Evolutionary conservation across 2,888 invertebrate species (phyloP).

Genomic region (Cataglyphis cursor): DNA sequence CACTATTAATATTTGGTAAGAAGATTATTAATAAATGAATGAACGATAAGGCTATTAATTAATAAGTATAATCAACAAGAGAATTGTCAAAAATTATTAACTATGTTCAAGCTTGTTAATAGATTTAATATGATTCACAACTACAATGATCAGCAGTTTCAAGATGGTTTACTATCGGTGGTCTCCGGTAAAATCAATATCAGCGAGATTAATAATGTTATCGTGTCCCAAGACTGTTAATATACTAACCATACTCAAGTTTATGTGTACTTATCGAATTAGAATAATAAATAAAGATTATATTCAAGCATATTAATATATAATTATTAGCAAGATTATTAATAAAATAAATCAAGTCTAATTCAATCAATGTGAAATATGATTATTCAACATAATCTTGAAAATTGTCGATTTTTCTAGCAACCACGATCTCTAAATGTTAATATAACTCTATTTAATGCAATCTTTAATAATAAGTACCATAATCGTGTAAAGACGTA

Average conservation of each 20-base stretch:
- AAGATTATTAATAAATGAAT: background rate
- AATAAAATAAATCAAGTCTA: slow-evolving; percentile 11
- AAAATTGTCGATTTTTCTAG: background rate
- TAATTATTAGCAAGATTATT: background rate
- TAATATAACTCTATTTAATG: background rate
- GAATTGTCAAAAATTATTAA: background rate
- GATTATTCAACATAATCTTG: slow-evolving; percentile 10
- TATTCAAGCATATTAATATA: background rate
- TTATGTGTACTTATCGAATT: slow-evolving; percentile 8
- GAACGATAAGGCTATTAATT: background rate
- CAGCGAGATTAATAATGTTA: slow-evolving; percentile 25
- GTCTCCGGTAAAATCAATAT: background rate
- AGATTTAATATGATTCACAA: slow-evolving; percentile 1
- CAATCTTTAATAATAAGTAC: background rate
- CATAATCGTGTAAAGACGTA: background rate
- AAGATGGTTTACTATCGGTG: background rate
- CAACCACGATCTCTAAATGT: background rate
- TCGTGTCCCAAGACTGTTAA: slow-evolving; percentile 17
- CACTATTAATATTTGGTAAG: background rate
- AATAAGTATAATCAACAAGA: background rate
- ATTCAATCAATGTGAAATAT: background rate
- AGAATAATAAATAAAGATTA: background rate
- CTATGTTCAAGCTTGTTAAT: background rate
- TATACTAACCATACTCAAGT: slow-evolving; percentile 12
- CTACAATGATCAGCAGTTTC: background rate